These are phyloP conservation scores for Pedicia rivosa DNA, from an alignment of 2,888 invertebrate species.

Conservation along the genomic window DNA sequence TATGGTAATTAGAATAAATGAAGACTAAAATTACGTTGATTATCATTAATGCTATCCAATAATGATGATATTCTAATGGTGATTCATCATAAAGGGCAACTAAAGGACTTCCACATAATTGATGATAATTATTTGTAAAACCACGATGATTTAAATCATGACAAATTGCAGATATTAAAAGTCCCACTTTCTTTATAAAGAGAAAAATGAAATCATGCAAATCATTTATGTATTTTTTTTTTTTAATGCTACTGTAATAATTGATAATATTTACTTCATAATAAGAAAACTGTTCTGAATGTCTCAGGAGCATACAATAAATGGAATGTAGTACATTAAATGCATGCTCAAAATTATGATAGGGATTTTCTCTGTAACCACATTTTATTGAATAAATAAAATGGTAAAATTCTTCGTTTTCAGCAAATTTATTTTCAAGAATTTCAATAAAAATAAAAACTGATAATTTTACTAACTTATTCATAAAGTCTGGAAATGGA, in stretches of 20 bases:
- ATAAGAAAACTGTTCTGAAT: too few species aligned
- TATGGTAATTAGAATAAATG: constrained; percentile 3
- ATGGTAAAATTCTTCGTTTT: neutral
- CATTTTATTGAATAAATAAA: constrained; percentile 10
- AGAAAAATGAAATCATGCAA: too few species aligned
- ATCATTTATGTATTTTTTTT: too few species aligned
- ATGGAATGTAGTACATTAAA: constrained; percentile 45
- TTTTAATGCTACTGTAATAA: too few species aligned
- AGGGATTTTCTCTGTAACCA: constrained; percentile 37
- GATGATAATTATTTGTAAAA: constrained; percentile 42
- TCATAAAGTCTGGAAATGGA: too few species aligned
- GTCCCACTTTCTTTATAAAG: constrained; percentile 21
- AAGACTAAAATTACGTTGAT: constrained; percentile 31
- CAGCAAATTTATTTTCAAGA: neutral
- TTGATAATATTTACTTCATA: too few species aligned
- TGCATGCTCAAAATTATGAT: constrained; percentile 46
- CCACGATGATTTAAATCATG: constrained; percentile 49
- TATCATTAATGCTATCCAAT: constrained; percentile 37
- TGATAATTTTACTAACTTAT: too few species aligned
- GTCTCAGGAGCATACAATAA: constrained; percentile 40
- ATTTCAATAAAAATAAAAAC: neutral
- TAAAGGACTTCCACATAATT: constrained; percentile 36
- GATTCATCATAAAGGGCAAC: constrained; percentile 39
- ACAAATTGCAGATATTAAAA: constrained; percentile 40
- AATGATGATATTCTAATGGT: constrained; percentile 43